A percentile compares a stretch with the other conserved stretches of the same genome.
Evolutionary conservation across 2,888 invertebrate species (phyloP).

Genomic region (Brachynemurus nebulosus): DNA sequence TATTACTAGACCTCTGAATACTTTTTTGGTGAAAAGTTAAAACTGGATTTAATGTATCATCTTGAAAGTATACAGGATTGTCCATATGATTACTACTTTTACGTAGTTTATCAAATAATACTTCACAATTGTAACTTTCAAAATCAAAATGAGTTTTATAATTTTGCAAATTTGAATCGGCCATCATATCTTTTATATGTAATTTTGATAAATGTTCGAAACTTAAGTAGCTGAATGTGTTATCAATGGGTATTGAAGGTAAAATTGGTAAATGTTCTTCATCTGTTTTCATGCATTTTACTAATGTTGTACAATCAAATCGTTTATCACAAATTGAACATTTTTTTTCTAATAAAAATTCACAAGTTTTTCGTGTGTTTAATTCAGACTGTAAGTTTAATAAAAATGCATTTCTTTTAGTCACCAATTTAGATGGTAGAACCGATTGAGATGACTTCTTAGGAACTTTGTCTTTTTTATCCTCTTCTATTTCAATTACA

Average conservation of each 20-base stretch:
- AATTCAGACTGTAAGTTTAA: slow-evolving; percentile 34
- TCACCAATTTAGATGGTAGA: neutral
- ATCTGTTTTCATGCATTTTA: slow-evolving; percentile 20
- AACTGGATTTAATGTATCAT: too few species aligned
- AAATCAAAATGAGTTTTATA: slow-evolving; percentile 11
- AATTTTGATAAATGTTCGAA: neutral
- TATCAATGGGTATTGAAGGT: neutral
- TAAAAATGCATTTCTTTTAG: neutral
- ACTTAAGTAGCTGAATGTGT: slow-evolving; percentile 1
- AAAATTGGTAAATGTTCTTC: neutral
- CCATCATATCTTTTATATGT: neutral
- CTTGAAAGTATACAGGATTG: too few species aligned
- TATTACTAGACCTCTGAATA: too few species aligned
- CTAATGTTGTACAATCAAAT: slow-evolving; percentile 29
- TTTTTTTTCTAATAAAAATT: slow-evolving; percentile 12
- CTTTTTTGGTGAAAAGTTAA: too few species aligned
- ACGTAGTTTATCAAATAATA: neutral
- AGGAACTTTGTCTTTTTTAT: too few species aligned
- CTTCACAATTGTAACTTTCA: slow-evolving; percentile 22
- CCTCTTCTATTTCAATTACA: too few species aligned
- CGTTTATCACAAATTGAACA: slow-evolving; percentile 35
- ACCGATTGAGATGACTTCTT: too few species aligned
- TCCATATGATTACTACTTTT: too few species aligned
- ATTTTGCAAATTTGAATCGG: neutral
- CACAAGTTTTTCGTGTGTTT: slow-evolving; percentile 18